Conservation (phyloP, 2,888 invertebrate species). For the Allolobophora icterica region DNA sequence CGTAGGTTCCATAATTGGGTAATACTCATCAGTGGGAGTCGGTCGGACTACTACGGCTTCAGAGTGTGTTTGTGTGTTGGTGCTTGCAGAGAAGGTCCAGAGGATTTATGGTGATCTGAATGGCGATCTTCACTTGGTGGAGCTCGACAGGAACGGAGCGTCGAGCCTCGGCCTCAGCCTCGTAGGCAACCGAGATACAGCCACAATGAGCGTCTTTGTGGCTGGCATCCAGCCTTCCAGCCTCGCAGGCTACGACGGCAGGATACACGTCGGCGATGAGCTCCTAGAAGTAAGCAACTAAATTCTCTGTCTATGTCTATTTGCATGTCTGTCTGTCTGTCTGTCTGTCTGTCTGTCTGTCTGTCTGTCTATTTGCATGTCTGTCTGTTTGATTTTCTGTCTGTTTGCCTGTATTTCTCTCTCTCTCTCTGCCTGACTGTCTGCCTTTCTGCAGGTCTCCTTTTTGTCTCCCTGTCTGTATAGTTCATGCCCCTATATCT, state of each 20-base stretch:
- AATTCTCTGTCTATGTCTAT: background rate
- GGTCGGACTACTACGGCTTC: background rate
- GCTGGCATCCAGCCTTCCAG: conserved; percentile 91
- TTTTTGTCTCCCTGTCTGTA: background rate
- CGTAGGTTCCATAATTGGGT: background rate
- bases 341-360: background rate
- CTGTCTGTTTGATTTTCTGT: background rate
- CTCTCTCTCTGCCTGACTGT: background rate
- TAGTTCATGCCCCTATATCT: background rate
- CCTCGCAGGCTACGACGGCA: conserved; percentile 73
- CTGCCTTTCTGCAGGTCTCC: background rate
- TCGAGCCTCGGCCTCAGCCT: conserved; percentile 82
- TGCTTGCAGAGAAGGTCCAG: conserved; percentile 64
- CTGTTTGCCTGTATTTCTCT: background rate
- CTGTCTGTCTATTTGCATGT: background rate
- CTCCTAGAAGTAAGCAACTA: conserved; percentile 78
- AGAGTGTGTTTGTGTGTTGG: background rate
- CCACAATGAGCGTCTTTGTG: conserved; percentile 93
- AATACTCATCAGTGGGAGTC: background rate
- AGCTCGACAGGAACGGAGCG: conserved; percentile 72
- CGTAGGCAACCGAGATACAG: conserved; percentile 91
- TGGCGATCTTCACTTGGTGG: conserved; percentile 73
- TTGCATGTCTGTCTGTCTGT: background rate
- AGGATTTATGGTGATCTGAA: conserved; percentile 86
- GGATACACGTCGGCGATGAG: conserved; percentile 89